Base-by-base conservation (phyloP, 2,888 invertebrate genomes). In the Ichneumoninae sp. region DNA sequence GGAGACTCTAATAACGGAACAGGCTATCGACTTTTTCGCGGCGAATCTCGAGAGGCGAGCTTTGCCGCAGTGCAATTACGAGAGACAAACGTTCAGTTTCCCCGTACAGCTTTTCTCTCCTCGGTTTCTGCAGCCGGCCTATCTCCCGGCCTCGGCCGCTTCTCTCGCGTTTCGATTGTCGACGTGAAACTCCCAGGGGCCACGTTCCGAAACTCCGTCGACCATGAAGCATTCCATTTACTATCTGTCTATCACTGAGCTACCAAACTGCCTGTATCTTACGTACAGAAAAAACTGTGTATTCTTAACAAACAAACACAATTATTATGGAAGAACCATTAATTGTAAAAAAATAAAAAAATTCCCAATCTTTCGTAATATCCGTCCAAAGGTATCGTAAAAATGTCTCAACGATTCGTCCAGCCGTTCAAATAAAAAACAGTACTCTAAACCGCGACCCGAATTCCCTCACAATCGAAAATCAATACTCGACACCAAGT, bases 11-110 rank as follows among this genome's bases (percentile, higher is more conserved):
- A 69, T 69, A 69, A 69, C 68, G 68, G 16, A 50, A 36, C 68
- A 40, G 52, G 63, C 65, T 74, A 81, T 81, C 57, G 81, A 75
- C 75, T 81, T 81, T 69, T 81, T 81, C 33, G 54, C n/a, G 7
- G 1, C 40, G 40, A 40, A 40, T 40, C 40, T 19, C 36, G 65
- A 16, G 16, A 33, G 66, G n/a, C 68, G 47, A 16, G 40, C 47
- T 50, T 69, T 63, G 69, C 26, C 69, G 69, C 75, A 69, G 60
- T 69, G 68, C 75, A 81, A 81, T 81, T 81, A 81, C 69, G 52
- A 44, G 75, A 63, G 74, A 75, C 75, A 75, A 81, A 69, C 75
- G 75, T 69, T 52, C 33, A 36, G 6, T 63, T 81, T 26, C 36
- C 13, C 33, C 16, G 33, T 40, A 13, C 6, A 54, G 66, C 71